Conservation (phyloP, 2,113 vertebrate genomes). For the Hydropotes inermis region DNA sequence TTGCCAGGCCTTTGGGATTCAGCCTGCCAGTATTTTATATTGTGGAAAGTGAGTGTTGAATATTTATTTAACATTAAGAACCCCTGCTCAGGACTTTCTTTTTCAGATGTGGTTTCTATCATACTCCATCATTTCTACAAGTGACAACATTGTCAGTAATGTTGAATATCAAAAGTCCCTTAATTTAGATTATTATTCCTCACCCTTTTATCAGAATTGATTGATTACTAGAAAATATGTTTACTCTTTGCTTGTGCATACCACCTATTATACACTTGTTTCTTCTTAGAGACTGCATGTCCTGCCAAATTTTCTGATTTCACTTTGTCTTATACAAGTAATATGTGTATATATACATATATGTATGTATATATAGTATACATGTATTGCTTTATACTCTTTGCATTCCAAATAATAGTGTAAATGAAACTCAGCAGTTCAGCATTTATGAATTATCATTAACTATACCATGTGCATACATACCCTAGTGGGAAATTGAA, state of each 20-base stretch:
- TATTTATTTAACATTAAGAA: constrained; percentile 67
- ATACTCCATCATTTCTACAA: not conserved
- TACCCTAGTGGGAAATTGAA: not conserved
- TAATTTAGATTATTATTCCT: not conserved
- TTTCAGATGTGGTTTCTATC: constrained; percentile 27
- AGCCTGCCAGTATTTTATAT: constrained; percentile 50
- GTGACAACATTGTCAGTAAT: not conserved
- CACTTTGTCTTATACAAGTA: constrained; percentile 20
- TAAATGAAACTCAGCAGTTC: constrained; percentile 57
- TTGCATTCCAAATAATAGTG: constrained; percentile 59
- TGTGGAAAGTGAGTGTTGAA: constrained; percentile 43
- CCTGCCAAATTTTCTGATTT: constrained; percentile 49
- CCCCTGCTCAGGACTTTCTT: constrained; percentile 32
- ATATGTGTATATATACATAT: not conserved
- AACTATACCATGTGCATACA: not conserved
- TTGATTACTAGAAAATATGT: constrained; percentile 38
- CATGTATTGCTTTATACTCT: not conserved
- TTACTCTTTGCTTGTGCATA: constrained; percentile 34
- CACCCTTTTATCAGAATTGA: not conserved
- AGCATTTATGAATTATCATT: constrained; percentile 58
- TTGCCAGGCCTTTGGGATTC: constrained; percentile 11
- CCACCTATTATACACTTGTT: constrained; percentile 18
- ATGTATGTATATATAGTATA: not conserved
- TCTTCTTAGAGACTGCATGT: constrained; percentile 39
- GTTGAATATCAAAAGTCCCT: not conserved